These are phyloP conservation scores for Hirundo rustica DNA, from an alignment of 2,797 vertebrate species.

Conservation along the genomic window DNA sequence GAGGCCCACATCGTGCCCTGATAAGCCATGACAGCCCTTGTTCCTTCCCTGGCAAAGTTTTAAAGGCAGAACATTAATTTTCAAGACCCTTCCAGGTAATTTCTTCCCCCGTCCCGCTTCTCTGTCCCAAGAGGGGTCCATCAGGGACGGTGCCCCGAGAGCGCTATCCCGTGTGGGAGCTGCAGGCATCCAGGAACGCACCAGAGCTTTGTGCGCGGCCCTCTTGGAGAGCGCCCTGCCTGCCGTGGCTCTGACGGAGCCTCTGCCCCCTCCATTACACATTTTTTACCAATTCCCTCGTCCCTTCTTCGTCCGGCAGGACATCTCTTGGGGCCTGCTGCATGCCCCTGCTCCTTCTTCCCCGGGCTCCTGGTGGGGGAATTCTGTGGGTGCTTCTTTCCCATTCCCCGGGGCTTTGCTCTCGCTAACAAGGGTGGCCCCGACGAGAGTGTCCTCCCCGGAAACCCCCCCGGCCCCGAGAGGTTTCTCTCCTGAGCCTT, in stretches of 20 bases:
- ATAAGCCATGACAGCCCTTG: not conserved
- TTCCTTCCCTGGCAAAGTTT: not conserved
- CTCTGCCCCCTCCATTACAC: not conserved
- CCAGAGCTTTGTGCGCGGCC: accelerated
- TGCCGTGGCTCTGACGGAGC: not conserved
- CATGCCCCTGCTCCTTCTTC: not conserved
- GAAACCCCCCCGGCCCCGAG: accelerated
- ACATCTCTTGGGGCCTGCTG: not conserved
- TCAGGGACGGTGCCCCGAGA: accelerated
- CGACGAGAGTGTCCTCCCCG: not conserved
- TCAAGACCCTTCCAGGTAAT: not conserved
- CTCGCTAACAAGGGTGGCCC: too few relatives aligned
- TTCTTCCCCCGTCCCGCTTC: not conserved
- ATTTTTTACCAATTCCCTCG: not conserved
- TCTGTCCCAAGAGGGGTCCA: not conserved
- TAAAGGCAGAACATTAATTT: not conserved
- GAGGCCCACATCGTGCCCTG: not conserved
- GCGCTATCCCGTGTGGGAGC: accelerated
- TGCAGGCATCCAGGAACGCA: not conserved
- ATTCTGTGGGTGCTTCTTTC: not conserved
- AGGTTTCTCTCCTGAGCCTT: not conserved
- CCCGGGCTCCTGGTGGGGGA: accelerated
- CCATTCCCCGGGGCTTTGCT: not conserved
- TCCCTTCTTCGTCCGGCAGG: not conserved
- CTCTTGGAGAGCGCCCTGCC: not conserved